These are phyloP conservation scores for human (Homo sapiens) DNA, from an alignment of 2,113 vertebrate genomes.

Conservation along the genomic window GRCh38 chr15:36510501-36511000, in stretches of 20 bases:
- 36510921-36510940: constrained; percentile 13
- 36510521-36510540: neutral
- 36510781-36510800: neutral
- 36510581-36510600: constrained; percentile 33
- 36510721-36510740: constrained; percentile 36
- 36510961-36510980: neutral
- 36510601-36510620: neutral
- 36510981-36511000: neutral
- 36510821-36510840: neutral
- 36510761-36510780: neutral
- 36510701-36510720: neutral
- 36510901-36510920: constrained; percentile 46
- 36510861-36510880: neutral
- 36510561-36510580: neutral
- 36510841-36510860: constrained; percentile 9
- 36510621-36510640: constrained; percentile 15
- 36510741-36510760: constrained; percentile 30
- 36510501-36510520: neutral
- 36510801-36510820: neutral
- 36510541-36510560: neutral
- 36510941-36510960: constrained; percentile 12
- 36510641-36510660: constrained; percentile 26
- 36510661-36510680: neutral
- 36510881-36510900: constrained; percentile 5
- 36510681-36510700: neutral